Base-by-base conservation (phyloP, 1,140 invertebrate genomes). In the Calosoma granatense region DNA sequence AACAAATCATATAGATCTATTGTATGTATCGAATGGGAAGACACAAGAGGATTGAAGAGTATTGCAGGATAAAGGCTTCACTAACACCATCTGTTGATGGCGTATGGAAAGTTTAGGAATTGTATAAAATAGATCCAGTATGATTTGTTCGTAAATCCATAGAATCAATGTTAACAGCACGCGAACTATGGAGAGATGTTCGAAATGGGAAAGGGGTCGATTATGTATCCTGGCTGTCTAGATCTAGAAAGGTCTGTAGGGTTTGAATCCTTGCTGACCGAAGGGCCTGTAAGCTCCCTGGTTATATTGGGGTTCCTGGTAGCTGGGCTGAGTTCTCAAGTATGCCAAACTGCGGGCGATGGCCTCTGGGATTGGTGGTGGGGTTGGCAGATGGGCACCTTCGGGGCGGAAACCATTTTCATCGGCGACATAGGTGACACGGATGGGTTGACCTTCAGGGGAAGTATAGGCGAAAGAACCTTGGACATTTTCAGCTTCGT, bases 341-440 rank as follows among this genome's bases (percentile, higher is more conserved):
- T 47, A 47, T 9, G 41, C 41, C 6, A 47, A 17, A 47, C 41
- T 15, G 15, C 68, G 63, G 14, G 73, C 55, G 61, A 80, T 80
- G 1, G 67, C 71, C 21, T 69, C 70, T 6, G 80, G 79, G 51
- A 80, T 68, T 55, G 77, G 78, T 1, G 76, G 77, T 6, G 79
- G 70, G 0, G 73, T 75, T 4, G 75, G 75, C 56, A 76, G 67
- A 59, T 76, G 75, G 2, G 73, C 74, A 15, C 75, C 80, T 59
- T 78, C 70, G 11, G 81, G 74, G 17, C 75, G 76, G 70, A 80
- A 84, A 47, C 83, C 83, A 56, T 81, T 81, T 63, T 86, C 81
- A 63, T 86, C 85, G 23, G 85, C 85, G n/a, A 81, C 77, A 64
- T 87, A 87, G 22, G 74, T 77, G 1, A 87, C 70, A 58, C 75